Base-by-base conservation (phyloP, 2,888 invertebrate species). In the Dynastes grantii region DNA sequence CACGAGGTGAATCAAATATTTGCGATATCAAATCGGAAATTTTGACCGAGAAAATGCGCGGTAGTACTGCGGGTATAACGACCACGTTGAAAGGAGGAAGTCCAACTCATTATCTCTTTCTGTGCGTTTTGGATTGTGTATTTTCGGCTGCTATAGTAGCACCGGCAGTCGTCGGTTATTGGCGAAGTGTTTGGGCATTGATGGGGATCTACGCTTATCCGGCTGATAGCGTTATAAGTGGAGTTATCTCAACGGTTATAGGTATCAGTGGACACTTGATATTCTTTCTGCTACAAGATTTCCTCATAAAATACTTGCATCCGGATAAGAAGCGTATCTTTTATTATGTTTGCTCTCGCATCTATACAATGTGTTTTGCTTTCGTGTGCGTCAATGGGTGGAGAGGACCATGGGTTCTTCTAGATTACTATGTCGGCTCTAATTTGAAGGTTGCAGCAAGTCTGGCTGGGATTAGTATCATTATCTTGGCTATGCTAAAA, bases 351-450 rank as follows among this genome's bases (percentile, higher is more conserved):
- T 87, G 91, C 77, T 95, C 96, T 81, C 90, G 96, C 77, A 82
- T 93, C 40, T 96, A 96, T 87, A 96, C 96, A 22, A 91, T 91
- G 80, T 87, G 93, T 82, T 96, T 94, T 85, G 95, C 94, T 8
- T 92, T 95, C 84, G 93, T 94, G 81, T 96, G 96, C 87, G 96
- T 97, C 63, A 96, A 95, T 85, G 95, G 95, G 80, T 97, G 97
- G 97, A 91, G 96, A 8, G 97, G 97, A 1, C 92, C 94, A 64
- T 97, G 96, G 96, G 91, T 91, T 83, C 89, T 93, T 70, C 90
- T 96, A 84, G 96, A 96, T 86, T 90, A 93, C 86, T 92, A 94
- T 84, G 94, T 94, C 53, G 93, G 92, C 61, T 91, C 90, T 85
- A 90, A 88, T 76, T 90, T 89, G 79, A 91, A 92, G 81, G 90